Conservation (phyloP, 1,140 invertebrate species). For the Bombus difficillimus region DNA sequence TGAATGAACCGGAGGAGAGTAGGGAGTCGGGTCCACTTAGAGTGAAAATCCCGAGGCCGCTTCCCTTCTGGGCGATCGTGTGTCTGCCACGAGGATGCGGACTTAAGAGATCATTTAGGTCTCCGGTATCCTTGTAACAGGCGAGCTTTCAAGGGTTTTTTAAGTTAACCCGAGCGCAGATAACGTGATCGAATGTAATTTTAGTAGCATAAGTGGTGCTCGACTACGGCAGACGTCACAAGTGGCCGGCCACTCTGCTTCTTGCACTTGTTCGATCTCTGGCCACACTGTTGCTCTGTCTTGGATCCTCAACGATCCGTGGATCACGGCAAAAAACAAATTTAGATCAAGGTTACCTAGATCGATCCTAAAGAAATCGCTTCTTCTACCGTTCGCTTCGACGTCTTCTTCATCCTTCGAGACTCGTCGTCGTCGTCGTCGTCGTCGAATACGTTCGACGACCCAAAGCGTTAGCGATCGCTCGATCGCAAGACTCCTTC, state of each 20-base stretch:
- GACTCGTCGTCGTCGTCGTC: no score
- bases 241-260: slow-evolving; percentile 74
- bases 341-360: slow-evolving; percentile 67
- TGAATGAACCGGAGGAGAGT: neutral
- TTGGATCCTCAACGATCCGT: slow-evolving; percentile 49
- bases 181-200: slow-evolving; percentile 83
- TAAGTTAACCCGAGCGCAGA: slow-evolving; percentile 77
- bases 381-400: neutral
- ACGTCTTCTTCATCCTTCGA: neutral
- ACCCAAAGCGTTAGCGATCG: no score
- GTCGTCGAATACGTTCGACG: no score
- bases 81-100: slow-evolving; percentile 61
- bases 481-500: no score
- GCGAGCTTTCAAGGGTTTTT: slow-evolving; percentile 78
- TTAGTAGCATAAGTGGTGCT: slow-evolving; percentile 83
- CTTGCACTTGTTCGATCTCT: slow-evolving; percentile 74
- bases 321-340: slow-evolving; percentile 58
- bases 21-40: neutral
- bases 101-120: slow-evolving; percentile 73
- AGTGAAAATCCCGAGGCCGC: neutral
- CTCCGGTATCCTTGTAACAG: slow-evolving; percentile 67
- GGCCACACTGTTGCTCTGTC: slow-evolving; percentile 66
- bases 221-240: slow-evolving; percentile 81
- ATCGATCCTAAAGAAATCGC: slow-evolving; percentile 46
- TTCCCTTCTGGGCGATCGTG: slow-evolving; percentile 51